Evolutionary conservation across 2,888 invertebrate species (phyloP), one percentile per base, ranked within the genome.

Genomic region (Morpho helenor): DNA sequence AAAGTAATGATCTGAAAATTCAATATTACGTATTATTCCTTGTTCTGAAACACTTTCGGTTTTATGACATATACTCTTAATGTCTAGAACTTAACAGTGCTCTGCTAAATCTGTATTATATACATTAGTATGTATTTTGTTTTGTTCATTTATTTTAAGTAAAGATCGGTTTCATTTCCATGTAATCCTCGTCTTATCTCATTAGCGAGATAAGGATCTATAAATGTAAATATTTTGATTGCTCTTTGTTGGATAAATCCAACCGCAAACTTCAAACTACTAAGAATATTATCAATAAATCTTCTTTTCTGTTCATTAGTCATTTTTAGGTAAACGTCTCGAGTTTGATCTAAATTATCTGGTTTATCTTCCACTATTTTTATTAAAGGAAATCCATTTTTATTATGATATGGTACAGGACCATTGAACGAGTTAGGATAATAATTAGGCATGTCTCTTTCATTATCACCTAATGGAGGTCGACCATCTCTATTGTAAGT

Each of bases 391-490:
- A 92, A 74, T 47, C 79, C 75, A 62, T 90, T 89, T n/a, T 93
- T 93, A 5, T 93, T 87, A 31, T 92, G 87, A 67, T 93, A 93
- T 48, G 92, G 92, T 62, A 92, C 91, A 0, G 98, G 97, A 0
- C 98, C 98, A 64, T 92, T 88, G 79, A 97, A 99, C 65, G 97
- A 97, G 88, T 99, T 99, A 0, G 99, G 98, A 84, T 93, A 97
- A 77, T 98, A 99, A 82, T 98, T 98, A 2, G 98, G 98, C 4
- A 95, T 95, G 22, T 95, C 96, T 42, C 92, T 93, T 80, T 96
- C 96, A 76, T 97, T 98, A 68, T 95, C 93, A 45, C 92, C 87
- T n/a, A 93, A 91, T 31, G 94, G 92, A 90, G 95, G 94, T 8
- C 92, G 88, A 0, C 98, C 98, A 79, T 98, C 98, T 40, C 98